A percentile compares a stretch with the other conserved stretches of the same genome.
phyloP scores from a whole-genome alignment of 2,797 vertebrate species.

The Geotrypetes seraphini region DNA sequence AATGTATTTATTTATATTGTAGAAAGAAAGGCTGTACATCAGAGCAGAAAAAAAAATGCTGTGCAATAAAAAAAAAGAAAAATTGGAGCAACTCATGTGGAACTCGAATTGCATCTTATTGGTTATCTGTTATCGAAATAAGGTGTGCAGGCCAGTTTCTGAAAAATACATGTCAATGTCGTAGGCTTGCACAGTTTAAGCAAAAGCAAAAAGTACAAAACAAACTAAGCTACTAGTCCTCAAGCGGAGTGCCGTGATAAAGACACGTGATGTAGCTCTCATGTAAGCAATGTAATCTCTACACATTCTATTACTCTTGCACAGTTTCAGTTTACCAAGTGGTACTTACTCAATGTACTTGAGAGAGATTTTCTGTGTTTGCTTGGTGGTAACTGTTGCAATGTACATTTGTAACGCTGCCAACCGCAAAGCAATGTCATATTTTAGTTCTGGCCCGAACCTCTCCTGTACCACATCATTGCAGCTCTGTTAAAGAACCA shows the following conservation, averaged over 20 bases:
- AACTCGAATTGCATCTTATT: too few species aligned
- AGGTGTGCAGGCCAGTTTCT: too few species aligned
- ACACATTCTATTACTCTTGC: not conserved
- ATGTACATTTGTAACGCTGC: slow-evolving; percentile 97
- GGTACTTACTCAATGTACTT: slow-evolving; percentile 98
- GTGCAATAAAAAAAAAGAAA: not conserved
- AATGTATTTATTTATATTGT: too few species aligned
- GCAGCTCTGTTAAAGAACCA: slow-evolving; percentile 76
- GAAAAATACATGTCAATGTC: too few species aligned
- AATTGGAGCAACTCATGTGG: too few species aligned
- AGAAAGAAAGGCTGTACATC: too few species aligned
- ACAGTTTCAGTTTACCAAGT: too few species aligned
- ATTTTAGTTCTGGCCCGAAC: slow-evolving; percentile 94
- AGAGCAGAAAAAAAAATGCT: not conserved
- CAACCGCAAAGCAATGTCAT: slow-evolving; percentile 85
- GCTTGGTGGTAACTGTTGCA: slow-evolving; percentile 89
- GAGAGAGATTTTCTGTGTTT: slow-evolving; percentile 94
- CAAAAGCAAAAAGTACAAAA: too few species aligned
- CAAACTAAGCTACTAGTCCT: too few species aligned
- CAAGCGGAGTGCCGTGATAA: too few species aligned
- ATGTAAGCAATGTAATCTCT: not conserved
- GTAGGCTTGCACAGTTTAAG: too few species aligned
- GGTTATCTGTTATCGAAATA: too few species aligned
- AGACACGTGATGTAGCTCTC: not conserved
- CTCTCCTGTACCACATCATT: slow-evolving; percentile 94